Evolutionary conservation across 2,888 invertebrate species (phyloP).

Genomic region (Eristalis intricaria): DNA sequence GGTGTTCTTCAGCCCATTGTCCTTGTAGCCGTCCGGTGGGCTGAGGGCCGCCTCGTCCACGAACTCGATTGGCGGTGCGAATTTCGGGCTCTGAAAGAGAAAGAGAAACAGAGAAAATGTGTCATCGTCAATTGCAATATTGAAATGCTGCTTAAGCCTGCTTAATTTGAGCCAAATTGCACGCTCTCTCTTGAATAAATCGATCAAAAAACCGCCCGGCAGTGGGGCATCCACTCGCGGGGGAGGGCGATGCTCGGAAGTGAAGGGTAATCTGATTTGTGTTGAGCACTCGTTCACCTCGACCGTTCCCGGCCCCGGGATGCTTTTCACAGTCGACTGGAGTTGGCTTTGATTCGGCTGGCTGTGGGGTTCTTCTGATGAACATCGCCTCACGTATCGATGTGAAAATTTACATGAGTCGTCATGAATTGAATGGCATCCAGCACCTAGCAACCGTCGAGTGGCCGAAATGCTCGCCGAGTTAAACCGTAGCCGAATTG

Average conservation of each 20-base stretch:
- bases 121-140: conserved; percentile 3
- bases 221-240: not conserved
- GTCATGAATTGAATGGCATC: not conserved
- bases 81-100: conserved; percentile 83
- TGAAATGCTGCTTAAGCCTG: not conserved
- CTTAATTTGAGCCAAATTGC: not conserved
- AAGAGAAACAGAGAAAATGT: conserved; percentile 9
- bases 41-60: conserved; percentile 92
- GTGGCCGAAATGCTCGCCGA: not conserved
- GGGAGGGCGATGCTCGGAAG: not conserved
- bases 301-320: not conserved
- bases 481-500: not conserved
- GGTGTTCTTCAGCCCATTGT: conserved; percentile 87
- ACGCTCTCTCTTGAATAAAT: not conserved
- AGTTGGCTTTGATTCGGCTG: not conserved
- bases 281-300: not conserved
- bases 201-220: not conserved
- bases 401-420: not conserved
- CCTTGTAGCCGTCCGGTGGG: conserved; percentile 96
- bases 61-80: conserved; percentile 87
- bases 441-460: not conserved
- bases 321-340: not conserved
- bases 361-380: not conserved
- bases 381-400: not conserved
- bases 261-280: not conserved